Conservation (phyloP, 2,888 invertebrate genomes). For the Colostygia pectinataria region DNA sequence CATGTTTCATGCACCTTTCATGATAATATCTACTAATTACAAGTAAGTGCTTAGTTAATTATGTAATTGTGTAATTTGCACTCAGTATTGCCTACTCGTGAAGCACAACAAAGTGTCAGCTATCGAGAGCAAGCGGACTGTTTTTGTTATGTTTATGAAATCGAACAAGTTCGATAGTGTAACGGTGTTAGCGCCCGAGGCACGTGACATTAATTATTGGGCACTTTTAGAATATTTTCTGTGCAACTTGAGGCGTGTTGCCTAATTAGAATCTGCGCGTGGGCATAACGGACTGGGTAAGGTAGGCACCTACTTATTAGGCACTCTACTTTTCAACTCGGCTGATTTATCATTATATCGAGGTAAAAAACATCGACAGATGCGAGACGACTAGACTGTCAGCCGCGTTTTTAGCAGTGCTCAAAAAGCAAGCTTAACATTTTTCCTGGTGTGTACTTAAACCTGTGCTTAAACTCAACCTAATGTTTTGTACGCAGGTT, state of each 20-base stretch:
- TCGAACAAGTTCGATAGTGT: slow-evolving; percentile 30
- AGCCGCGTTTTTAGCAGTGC: not conserved
- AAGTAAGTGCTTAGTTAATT: too few relatives aligned
- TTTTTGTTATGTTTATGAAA: slow-evolving; percentile 31
- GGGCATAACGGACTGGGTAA: slow-evolving; percentile 72
- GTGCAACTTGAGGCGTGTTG: slow-evolving; percentile 51
- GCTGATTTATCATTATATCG: slow-evolving; percentile 53
- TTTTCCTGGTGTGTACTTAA: too few relatives aligned
- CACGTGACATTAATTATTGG: slow-evolving; percentile 44
- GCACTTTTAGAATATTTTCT: slow-evolving; percentile 46
- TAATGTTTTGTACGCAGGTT: too few relatives aligned
- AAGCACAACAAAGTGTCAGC: slow-evolving; percentile 8
- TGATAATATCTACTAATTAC: too few relatives aligned
- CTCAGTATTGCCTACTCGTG: not conserved
- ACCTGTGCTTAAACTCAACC: too few relatives aligned
- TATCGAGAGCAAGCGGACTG: slow-evolving; percentile 17
- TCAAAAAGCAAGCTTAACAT: too few relatives aligned
- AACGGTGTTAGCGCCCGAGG: slow-evolving; percentile 30
- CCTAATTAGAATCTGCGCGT: slow-evolving; percentile 63
- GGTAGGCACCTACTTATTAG: slow-evolving; percentile 59
- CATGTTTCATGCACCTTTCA: too few relatives aligned
- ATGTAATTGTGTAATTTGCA: not conserved
- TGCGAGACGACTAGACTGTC: slow-evolving; percentile 37
- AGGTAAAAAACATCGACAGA: slow-evolving; percentile 43
- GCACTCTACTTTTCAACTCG: slow-evolving; percentile 52